Evolutionary conservation across 2,888 invertebrate genomes (phyloP).

Genomic region (Dinocampus coccinellae): DNA sequence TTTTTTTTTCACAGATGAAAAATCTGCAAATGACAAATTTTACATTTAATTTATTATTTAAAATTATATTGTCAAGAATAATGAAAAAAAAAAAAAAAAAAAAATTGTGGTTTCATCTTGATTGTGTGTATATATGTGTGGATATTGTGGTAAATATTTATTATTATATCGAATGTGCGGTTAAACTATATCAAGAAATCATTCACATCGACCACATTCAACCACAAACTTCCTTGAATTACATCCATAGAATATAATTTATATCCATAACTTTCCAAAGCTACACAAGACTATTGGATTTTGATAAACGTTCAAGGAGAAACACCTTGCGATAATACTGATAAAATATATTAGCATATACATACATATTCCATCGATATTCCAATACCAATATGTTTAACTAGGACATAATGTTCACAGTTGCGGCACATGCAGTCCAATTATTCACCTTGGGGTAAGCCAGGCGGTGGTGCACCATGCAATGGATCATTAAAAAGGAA

Average conservation of each 20-base stretch:
- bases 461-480: conserved; percentile 82
- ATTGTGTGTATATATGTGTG: no score
- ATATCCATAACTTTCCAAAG: not conserved
- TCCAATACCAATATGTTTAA: not conserved
- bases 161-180: not conserved
- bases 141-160: not conserved
- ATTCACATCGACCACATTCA: not conserved
- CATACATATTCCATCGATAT: conserved; percentile 6
- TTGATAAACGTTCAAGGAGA: conserved; percentile 13
- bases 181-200: not conserved
- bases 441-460: conserved; percentile 85
- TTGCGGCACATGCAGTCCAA: conserved; percentile 78
- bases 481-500: conserved; percentile 75
- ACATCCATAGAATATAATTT: not conserved
- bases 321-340: conserved; percentile 19
- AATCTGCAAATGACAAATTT: no score
- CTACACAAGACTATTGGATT: conserved; percentile 11
- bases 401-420: conserved; percentile 62
- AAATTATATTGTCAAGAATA: no score
- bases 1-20: no score
- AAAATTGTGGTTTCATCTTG: no score
- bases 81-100: no score
- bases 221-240: not conserved
- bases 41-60: no score
- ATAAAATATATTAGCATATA: conserved; percentile 26